Conservation (phyloP, 92 coral and sea anemone species). For the Porites divaricata region DNA sequence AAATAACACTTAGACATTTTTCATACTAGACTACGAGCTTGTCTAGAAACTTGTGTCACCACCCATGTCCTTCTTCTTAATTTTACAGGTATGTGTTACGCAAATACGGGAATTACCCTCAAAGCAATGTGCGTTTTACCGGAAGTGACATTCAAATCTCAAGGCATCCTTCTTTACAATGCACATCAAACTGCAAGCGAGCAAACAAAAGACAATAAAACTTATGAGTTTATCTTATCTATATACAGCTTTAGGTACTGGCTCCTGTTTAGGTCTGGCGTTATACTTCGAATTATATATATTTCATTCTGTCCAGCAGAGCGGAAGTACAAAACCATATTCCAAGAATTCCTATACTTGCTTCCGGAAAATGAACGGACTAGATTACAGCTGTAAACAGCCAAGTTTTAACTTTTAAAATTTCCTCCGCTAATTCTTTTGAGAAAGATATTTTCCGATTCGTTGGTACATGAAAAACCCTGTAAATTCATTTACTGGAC, state of each 20-base stretch:
- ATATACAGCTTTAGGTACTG: no score
- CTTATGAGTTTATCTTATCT: background rate
- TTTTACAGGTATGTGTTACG: background rate
- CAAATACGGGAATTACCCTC: background rate
- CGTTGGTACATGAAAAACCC: no score
- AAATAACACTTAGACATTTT: background rate
- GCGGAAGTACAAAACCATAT: background rate
- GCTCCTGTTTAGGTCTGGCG: no score
- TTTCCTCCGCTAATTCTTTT: background rate
- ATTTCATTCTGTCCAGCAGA: no score
- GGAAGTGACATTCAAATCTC: background rate
- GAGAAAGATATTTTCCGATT: background rate
- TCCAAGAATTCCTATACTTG: background rate
- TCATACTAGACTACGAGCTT: background rate
- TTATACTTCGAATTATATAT: no score
- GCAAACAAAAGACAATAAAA: no score
- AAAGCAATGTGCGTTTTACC: background rate
- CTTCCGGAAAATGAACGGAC: background rate
- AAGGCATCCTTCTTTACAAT: no score
- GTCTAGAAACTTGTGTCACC: background rate
- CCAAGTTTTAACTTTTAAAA: background rate
- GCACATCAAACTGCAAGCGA: background rate
- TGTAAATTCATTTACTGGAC: no score
- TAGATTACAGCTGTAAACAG: no score
- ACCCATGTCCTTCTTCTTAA: background rate